Evolutionary conservation across 2,113 vertebrate species (phyloP), one percentile per base, ranked within the genome.

Genomic region (Corapipo altera): DNA sequence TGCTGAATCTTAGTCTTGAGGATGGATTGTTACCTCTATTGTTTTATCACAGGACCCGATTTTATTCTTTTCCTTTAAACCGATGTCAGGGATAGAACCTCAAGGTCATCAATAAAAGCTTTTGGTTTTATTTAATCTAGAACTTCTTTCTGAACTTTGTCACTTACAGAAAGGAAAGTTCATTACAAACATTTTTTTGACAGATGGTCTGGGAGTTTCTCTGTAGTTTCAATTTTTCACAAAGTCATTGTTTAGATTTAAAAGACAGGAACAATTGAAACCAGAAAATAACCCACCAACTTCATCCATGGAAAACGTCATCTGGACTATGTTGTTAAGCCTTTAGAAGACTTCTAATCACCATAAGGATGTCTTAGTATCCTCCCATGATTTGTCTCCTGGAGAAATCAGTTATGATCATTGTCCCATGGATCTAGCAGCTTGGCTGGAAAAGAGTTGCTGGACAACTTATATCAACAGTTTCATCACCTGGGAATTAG

Each of bases 131-230:
- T 61, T 75, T 32, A 2, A n/a, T 65, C 23, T 52, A 49, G 64
- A 86, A 79, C 74, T 61, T 94, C 22, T 81, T 77, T 17, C 18
- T 88, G 35, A 91, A 88, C 35, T 79, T 88, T 79, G 35, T 61
- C 49, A 76, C 33, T 76, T 85, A 44, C 13, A 77, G 59, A 57
- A 88, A 72, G 35, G n/a, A 39, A 87, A 88, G 7, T 35, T 3
- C 23, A 61, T 73, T 91, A 27, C 17, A 84, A 89, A 49, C 1
- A 4, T 15, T 12, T 4, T 4, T 71, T 32, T 77, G n/a, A 89
- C 28, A 91, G 72, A 41, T 61, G 12, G 28, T 59, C 46, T 71
- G 32, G 7, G 3, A 12, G 8, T 15, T 77, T 77, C 22, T 41
- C 43, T 75, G 14, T 21, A 78, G 30, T 43, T 91, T 61, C 9